Base-by-base conservation (phyloP, 2,113 vertebrate genomes). In the Pterophyllum scalare region DNA sequence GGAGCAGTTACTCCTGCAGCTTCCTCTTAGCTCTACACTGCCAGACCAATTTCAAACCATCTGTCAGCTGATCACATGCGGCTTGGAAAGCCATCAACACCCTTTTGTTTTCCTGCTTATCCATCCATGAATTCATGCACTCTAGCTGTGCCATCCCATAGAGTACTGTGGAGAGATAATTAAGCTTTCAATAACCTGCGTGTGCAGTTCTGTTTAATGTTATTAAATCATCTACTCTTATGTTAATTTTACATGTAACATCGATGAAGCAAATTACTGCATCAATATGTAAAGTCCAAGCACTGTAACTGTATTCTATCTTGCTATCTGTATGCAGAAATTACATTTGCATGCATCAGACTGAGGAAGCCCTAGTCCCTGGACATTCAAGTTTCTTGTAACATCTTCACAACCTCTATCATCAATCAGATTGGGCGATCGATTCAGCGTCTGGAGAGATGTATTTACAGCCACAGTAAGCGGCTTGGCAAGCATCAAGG, bases 401-500 rank as follows among this genome's bases (percentile, higher is more conserved):
- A 91, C 88, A 89, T 93, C 91, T 91, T 91, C 88, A 89, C 84
- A 91, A 80, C 82, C 90, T 83, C 85, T 79, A 82, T 81, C 83
- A 70, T 90, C 90, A 89, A 92, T 95, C 94, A 92, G 88, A 93
- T 91, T 81, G 89, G 82, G 22, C 86, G 59, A 94, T 94, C 85
- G 92, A 94, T 94, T 85, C 72, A 46, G 84, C 88, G 91, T 92
- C 91, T 67, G 49, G 78, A 89, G 87, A 92, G 90, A 92, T 87
- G 87, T 93, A 91, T 94, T 94, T 94, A 93, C 88, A 91, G 89
- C 87, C 86, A 19, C 85, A 86, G 88, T 91, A 91, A 91, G 92
- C 92, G 91, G 90, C 92, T 93, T 82, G 92, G 92, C 84, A 86
- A 84, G 82, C 86, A 91, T 90, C 79, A 70, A 82, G 79, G 88